phyloP scores from a whole-genome alignment of 2,797 vertebrate genomes.

The Enteromius unitaeniatus region DNA sequence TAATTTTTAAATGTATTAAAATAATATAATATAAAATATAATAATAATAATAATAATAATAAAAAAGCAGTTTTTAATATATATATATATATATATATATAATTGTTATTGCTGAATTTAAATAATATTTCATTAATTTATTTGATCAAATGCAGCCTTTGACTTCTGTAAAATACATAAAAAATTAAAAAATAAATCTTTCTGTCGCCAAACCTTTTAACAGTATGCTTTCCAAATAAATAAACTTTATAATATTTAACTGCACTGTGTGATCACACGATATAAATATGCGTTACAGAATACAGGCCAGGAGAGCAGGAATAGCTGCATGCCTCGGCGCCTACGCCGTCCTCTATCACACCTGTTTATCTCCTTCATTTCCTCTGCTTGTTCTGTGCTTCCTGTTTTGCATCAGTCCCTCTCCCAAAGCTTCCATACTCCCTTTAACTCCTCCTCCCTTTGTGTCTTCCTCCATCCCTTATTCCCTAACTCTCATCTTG shows the following conservation, averaged over 20 bases:
- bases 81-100: no score
- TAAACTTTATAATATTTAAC: background rate
- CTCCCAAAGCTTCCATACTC: constrained; percentile 36
- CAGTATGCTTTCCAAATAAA: background rate
- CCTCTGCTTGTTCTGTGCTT: constrained; percentile 64
- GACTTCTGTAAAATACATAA: no score
- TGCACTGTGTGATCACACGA: background rate
- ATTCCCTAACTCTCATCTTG: constrained; percentile 16
- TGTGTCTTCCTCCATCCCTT: constrained; percentile 16
- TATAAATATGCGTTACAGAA: background rate
- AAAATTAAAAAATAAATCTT: background rate
- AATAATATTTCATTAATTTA: no score
- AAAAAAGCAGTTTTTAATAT: no score
- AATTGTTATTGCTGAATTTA: no score
- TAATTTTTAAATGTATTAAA: no score
- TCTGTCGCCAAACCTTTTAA: background rate
- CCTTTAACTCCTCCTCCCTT: constrained; percentile 19
- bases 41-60: no score
- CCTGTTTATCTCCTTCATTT: constrained; percentile 72
- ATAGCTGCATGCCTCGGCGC: constrained; percentile 43
- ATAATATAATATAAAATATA: no score
- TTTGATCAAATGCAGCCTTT: no score
- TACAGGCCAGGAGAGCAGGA: constrained; percentile 48
- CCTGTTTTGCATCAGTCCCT: constrained; percentile 50
- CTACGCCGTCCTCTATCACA: constrained; percentile 65